Evolutionary conservation across 2,888 invertebrate genomes (phyloP).

Genomic region (Seladonia tumulorum): DNA sequence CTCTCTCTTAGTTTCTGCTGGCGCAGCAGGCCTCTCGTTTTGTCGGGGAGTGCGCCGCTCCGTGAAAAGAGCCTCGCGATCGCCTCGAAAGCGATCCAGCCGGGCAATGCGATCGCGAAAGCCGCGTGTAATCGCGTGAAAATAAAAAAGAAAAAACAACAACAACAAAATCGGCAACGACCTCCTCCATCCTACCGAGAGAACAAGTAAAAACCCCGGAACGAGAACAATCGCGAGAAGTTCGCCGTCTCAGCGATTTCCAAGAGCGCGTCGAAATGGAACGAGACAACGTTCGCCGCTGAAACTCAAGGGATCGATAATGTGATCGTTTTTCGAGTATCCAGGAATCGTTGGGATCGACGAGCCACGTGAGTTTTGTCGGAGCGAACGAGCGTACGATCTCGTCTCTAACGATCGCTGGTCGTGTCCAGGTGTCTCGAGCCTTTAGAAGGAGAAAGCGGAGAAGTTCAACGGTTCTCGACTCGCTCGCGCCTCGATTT

Average conservation of each 20-base stretch:
- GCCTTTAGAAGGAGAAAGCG: slow-evolving; percentile 65
- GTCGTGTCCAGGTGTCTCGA: slow-evolving; percentile 31
- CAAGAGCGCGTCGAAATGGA: slow-evolving; percentile 27
- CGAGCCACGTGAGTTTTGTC: background rate
- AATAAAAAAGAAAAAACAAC: background rate
- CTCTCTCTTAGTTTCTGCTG: slow-evolving; percentile 79
- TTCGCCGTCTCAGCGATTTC: background rate
- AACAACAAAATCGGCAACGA: background rate
- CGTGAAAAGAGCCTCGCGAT: slow-evolving; percentile 44
- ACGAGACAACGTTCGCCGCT: background rate
- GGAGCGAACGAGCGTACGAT: slow-evolving; percentile 5
- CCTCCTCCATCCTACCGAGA: background rate
- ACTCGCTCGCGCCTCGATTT: background rate
- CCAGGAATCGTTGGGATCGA: slow-evolving; percentile 14
- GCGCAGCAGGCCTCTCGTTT: slow-evolving; percentile 50
- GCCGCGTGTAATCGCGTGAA: slow-evolving; percentile 20
- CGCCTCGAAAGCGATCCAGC: slow-evolving; percentile 39
- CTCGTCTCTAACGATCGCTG: background rate
- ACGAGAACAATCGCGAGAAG: background rate
- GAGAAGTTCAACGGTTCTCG: slow-evolving; percentile 33
- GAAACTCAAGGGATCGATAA: background rate
- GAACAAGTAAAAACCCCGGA: background rate
- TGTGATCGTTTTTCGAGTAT: slow-evolving; percentile 31
- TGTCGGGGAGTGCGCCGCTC: slow-evolving; percentile 49
- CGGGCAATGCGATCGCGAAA: slow-evolving; percentile 44